Evolutionary conservation across 2,888 invertebrate species (phyloP).

Genomic region (Troides helena): DNA sequence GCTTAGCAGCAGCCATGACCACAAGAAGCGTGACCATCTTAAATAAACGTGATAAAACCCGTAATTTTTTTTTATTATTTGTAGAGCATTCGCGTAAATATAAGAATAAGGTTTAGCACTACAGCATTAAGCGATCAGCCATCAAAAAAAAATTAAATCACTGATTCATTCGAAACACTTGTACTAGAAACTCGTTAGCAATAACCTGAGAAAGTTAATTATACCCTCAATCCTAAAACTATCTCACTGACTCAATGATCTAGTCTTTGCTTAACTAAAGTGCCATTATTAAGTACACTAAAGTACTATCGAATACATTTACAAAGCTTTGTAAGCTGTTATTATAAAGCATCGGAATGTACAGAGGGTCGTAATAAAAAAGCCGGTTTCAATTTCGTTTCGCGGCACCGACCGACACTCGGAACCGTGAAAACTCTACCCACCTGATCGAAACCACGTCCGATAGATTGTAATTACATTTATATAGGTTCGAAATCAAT

Average conservation of each 20-base stretch:
- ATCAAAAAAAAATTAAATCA: neutral
- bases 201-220: neutral
- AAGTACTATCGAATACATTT: neutral
- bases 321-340: neutral
- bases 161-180: neutral
- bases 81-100: too few relatives aligned
- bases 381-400: conserved; percentile 12
- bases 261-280: neutral
- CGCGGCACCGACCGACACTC: conserved; percentile 7
- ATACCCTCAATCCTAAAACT: neutral
- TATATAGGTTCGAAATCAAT: conserved; percentile 31
- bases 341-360: neutral
- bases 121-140: neutral
- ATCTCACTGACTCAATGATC: neutral
- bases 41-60: too few relatives aligned
- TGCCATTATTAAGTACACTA: neutral
- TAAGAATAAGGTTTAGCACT: too few relatives aligned
- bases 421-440: conserved; percentile 14
- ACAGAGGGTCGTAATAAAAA: conserved; percentile 9
- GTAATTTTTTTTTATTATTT: too few relatives aligned
- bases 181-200: neutral
- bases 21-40: too few relatives aligned
- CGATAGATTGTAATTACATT: conserved; percentile 24
- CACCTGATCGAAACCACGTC: conserved; percentile 26
- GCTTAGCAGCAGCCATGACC: too few relatives aligned